Evolutionary conservation across 2,113 vertebrate genomes (phyloP).

Genomic region (Anarrhichthys ocellatus): DNA sequence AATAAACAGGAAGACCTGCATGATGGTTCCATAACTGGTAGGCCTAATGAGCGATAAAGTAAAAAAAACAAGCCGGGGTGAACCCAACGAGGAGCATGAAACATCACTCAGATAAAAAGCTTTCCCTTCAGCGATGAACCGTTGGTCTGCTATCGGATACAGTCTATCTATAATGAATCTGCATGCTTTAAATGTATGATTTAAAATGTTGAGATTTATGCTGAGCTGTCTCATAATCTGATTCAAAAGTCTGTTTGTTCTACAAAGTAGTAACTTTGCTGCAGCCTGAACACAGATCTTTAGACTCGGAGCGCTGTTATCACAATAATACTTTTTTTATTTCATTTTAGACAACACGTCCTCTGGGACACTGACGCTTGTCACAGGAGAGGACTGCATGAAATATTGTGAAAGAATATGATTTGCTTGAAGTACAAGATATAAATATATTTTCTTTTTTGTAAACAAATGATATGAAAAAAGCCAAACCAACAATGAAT

Average conservation of each 20-base stretch:
- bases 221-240: constrained; percentile 31
- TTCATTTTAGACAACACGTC: neutral
- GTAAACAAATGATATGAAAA: neutral
- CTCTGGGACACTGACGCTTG: neutral
- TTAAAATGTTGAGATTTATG: neutral
- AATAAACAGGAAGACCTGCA: constrained; percentile 29
- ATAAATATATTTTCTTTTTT: neutral
- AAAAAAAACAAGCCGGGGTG: neutral
- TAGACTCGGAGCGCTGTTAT: neutral
- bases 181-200: constrained; percentile 12
- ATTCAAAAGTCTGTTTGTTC: constrained; percentile 24
- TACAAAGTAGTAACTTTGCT: neutral
- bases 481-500: neutral
- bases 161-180: constrained; percentile 21
- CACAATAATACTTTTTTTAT: neutral
- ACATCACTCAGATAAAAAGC: constrained; percentile 10
- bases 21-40: constrained; percentile 25
- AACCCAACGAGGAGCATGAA: constrained; percentile 1
- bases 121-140: neutral
- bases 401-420: neutral
- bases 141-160: neutral
- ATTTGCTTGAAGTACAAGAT: neutral
- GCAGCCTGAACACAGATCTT: neutral
- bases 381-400: neutral
- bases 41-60: constrained; percentile 31